Evolutionary conservation across 37 sponge, comb jelly and placozoan species (phyloP).

Genomic region (Lycopodina hypogea): DNA sequence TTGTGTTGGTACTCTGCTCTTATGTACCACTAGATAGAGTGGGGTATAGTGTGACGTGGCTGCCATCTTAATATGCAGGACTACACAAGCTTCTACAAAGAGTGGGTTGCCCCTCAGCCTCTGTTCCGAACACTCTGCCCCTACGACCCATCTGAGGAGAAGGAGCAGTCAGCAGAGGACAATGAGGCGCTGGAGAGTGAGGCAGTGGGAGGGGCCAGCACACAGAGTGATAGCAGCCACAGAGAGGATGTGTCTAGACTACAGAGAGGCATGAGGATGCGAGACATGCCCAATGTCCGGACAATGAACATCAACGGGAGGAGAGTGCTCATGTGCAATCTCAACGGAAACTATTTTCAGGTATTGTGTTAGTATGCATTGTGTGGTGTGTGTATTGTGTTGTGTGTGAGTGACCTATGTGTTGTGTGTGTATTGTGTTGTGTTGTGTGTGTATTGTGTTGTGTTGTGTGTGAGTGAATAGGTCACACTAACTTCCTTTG

Average conservation of each 20-base stretch:
- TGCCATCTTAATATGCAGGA: constrained; percentile 20
- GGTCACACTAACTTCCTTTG: too few relatives aligned
- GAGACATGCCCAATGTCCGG: neutral
- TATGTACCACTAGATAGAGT: too few relatives aligned
- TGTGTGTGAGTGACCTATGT: too few relatives aligned
- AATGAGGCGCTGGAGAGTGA: neutral
- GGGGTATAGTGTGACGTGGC: too few relatives aligned
- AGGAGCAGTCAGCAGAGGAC: neutral
- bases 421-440: too few relatives aligned
- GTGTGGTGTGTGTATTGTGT: too few relatives aligned
- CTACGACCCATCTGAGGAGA: constrained; percentile 10
- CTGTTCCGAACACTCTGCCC: constrained; percentile 50
- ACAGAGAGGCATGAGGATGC: neutral
- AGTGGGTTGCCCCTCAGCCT: constrained; percentile 30
- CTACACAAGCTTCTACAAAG: constrained; percentile 25
- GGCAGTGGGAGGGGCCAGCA: neutral
- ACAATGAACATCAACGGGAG: constrained; percentile 7
- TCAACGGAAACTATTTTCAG: constrained; percentile 59
- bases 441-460: too few relatives aligned
- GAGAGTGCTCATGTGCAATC: constrained; percentile 40
- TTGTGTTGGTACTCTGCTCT: too few relatives aligned
- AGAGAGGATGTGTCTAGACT: neutral
- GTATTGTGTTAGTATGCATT: neutral
- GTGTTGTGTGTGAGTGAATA: too few relatives aligned
- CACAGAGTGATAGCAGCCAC: neutral